Base-by-base conservation (phyloP, 2,888 invertebrate species). In the Uloborus plumipes region DNA sequence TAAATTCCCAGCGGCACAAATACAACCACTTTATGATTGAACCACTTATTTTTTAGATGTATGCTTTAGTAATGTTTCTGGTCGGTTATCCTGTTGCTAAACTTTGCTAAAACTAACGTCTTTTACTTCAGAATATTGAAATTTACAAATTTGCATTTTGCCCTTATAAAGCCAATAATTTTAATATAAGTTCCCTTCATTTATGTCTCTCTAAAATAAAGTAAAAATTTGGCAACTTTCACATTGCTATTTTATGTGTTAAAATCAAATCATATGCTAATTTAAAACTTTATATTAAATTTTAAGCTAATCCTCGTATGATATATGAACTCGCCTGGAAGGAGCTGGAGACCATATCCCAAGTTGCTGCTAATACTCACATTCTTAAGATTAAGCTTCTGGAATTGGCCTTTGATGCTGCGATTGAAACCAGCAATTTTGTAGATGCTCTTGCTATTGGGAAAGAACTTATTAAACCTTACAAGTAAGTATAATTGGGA, bases 391-490 rank as follows among this genome's bases (percentile, higher is more conserved):
- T 95, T 0, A 93, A 94, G 89, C 93, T 93, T 0, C 87, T 95
- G 55, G 96, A 96, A 89, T 91, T 93, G 67, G 95, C 94, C 0
- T 94, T 96, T 88, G 94, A 95, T 88, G 93, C 94, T 22, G 92
- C 94, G 51, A 92, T 96, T 78, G 92, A 93, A 87, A 91, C 94
- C 64, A 91, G 92, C 71, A 90, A 92, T 85, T 97, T 95, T 94
- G 91, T 93, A 31, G 92, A 93, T 80, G 95, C 95, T 0, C 90
- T 93, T 85, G 89, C 90, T n/a, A 94, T 92, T 88, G 95, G 94
- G 0, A 90, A 91, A 65, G 89, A 92, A 87, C 91, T 96, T 55
- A 88, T 94, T 67, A 92, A 93, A 16, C 93, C 94, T 84, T 96
- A 94, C 89, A 92, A 92, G 96, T 95, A 89, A 90, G 49, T 26